Percentiles rank a stretch among this genome's conserved stretches.
phyloP scores from a whole-genome alignment of 2,113 vertebrate genomes.

The Danionella cerebrum region DNA sequence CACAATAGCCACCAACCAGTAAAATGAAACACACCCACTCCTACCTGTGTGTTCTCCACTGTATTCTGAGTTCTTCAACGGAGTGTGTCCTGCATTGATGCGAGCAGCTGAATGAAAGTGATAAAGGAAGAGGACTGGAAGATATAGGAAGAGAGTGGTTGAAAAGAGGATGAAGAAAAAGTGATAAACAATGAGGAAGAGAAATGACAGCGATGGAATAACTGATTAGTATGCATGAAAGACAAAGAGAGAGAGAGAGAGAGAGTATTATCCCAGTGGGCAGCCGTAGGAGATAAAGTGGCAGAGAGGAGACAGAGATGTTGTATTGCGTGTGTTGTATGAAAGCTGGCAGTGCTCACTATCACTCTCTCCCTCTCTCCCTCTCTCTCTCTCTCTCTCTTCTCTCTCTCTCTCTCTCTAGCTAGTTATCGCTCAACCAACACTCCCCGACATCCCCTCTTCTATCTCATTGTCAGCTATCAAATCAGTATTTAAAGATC shows the following conservation, averaged over 20 bases:
- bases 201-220: conserved; percentile 13
- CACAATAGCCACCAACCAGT: neutral
- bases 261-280: conserved; percentile 4
- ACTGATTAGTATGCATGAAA: conserved; percentile 19
- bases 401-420: neutral
- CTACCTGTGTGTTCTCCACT: conserved; percentile 27
- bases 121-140: conserved; percentile 3
- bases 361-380: neutral
- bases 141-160: neutral
- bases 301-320: neutral
- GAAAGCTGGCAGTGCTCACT: neutral
- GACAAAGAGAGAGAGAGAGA: conserved; percentile 12
- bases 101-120: neutral
- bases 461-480: conserved; percentile 7
- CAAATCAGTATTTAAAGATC: neutral
- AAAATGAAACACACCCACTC: neutral
- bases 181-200: conserved; percentile 12
- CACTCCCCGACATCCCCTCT: conserved; percentile 2
- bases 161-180: neutral
- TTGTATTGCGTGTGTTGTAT: conserved; percentile 3
- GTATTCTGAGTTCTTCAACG: neutral
- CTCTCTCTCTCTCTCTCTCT: neutral
- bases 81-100: neutral
- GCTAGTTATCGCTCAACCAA: neutral
- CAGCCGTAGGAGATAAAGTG: conserved; percentile 1